Evolutionary conservation across 1,140 invertebrate species (phyloP), one percentile per base, ranked within the genome.

Genomic region (Hylaeus anthracinus): DNA sequence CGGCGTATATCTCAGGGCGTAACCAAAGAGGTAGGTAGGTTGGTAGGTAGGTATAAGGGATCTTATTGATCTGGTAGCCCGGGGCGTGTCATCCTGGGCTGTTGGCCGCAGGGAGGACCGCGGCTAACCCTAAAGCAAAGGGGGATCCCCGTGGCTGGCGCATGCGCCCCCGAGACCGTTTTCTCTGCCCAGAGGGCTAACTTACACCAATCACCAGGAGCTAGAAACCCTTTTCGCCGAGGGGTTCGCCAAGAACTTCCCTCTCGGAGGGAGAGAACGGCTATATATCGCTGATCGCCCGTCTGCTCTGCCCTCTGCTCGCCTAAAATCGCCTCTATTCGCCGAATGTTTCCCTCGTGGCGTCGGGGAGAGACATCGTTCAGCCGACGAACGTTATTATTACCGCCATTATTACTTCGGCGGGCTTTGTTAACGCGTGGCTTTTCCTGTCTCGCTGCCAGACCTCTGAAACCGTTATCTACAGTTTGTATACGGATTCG

Each of bases 41-140:
- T 86, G 90, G 90, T 90, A 88, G 89, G 90, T 92, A 86, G 89
- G 89, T 91, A 91, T 90, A 91, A 92, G 91, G 92, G 92, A 93
- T 93, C 92, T 94, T 94, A 94, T 94, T 93, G 93, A 94, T 94
- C 93, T 92, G 92, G 93, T 93, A 93, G 92, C 93, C 93, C 85
- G 93, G 93, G 93, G 93, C 93, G 93, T 94, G 93, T 94, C 93
- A 92, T 94, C 91, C 92, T 92, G 92, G 92, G 91, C 90, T 90
- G 90, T 92, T 93, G 89, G 93, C 93, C 93, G 93, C 92, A 93
- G 92, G 92, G 93, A 93, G 92, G 92, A 93, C 92, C 92, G 90
- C 91, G 91, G 91, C 91, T 92, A 93, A 92, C 92, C 92, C 92
- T 92, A 91, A 92, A 92, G 91, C 91, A 88, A 89, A 90, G 92